Evolutionary conservation across 2,888 invertebrate genomes (phyloP).

Genomic region (Ornithoptera priamus): DNA sequence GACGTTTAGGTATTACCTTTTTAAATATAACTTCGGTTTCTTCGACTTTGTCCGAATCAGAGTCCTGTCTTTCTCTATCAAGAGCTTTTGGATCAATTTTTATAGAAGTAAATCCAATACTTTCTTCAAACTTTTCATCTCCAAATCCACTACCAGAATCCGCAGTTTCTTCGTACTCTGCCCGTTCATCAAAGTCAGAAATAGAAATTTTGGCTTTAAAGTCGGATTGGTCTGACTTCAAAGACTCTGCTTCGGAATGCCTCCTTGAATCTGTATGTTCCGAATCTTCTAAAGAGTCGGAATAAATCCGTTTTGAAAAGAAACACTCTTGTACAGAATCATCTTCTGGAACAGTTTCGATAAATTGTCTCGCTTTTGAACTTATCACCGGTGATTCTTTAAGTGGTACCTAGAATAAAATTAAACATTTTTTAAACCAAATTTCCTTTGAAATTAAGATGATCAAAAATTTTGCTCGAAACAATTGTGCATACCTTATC

Average conservation of each 20-base stretch:
- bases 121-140: constrained; percentile 75
- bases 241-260: constrained; percentile 75
- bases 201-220: constrained; percentile 72
- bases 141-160: constrained; percentile 77
- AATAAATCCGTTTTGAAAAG: constrained; percentile 77
- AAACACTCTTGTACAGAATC: constrained; percentile 78
- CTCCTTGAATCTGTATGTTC: constrained; percentile 75
- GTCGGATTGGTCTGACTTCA: constrained; percentile 77
- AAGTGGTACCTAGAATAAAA: constrained; percentile 48
- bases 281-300: constrained; percentile 76
- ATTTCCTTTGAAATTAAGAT: not conserved
- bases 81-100: constrained; percentile 57
- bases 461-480: too few relatives aligned
- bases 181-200: constrained; percentile 75
- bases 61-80: constrained; percentile 63
- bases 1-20: constrained; percentile 71
- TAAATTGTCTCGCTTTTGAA: constrained; percentile 76
- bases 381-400: constrained; percentile 76
- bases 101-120: constrained; percentile 68
- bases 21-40: constrained; percentile 67
- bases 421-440: not conserved
- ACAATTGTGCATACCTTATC: constrained; percentile 53
- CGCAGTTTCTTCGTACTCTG: constrained; percentile 72
- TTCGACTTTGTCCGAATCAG: constrained; percentile 57
- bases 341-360: constrained; percentile 78